phyloP scores from a whole-genome alignment of 1,140 invertebrate species.

The Capitella teleta region DNA sequence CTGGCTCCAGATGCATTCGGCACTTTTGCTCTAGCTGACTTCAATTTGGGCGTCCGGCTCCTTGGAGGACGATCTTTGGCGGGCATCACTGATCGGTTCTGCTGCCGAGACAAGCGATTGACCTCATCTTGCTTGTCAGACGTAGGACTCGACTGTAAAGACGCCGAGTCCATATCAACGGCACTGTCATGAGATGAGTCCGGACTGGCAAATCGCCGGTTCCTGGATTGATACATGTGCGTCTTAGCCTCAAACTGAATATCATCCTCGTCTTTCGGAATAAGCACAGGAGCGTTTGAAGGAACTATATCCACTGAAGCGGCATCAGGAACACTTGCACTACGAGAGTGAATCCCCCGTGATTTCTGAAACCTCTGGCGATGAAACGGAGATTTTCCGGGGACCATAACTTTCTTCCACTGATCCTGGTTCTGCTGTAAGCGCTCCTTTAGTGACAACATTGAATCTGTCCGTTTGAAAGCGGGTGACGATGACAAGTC shows the following conservation, averaged over 20 bases:
- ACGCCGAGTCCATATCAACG: constrained; percentile 6
- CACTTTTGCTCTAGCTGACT: no score
- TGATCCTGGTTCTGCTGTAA: background rate
- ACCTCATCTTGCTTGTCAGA: no score
- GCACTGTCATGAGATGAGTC: constrained; percentile 6
- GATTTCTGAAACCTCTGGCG: background rate
- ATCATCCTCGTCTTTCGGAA: background rate
- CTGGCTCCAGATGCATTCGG: no score
- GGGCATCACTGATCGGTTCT: no score
- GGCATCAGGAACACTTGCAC: background rate
- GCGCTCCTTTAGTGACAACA: constrained; percentile 1
- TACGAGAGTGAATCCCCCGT: background rate
- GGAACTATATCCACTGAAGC: background rate
- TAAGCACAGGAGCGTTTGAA: background rate
- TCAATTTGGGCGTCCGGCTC: no score
- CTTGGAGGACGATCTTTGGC: no score
- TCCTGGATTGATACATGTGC: background rate
- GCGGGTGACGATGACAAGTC: background rate
- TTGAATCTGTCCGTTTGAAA: background rate
- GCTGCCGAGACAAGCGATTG: no score
- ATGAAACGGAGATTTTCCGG: background rate
- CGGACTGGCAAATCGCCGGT: constrained; percentile 1
- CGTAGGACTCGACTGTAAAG: background rate
- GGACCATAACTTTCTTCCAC: background rate
- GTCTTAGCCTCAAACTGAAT: no score